Evolutionary conservation across 2,797 vertebrate species (phyloP).

Genomic region (Micrastur ruficollis): DNA sequence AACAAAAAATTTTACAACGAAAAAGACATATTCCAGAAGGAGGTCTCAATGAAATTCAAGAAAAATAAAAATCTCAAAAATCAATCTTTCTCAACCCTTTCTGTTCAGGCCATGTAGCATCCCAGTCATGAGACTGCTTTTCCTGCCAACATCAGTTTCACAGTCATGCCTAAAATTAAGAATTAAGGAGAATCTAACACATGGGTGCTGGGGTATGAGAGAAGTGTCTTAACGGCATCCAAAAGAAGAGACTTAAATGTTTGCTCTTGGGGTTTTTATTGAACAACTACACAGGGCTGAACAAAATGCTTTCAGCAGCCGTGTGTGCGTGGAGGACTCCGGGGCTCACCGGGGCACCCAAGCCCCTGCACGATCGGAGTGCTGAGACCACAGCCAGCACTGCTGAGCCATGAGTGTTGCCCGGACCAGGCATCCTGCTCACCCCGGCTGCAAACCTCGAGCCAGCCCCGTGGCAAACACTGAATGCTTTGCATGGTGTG

Average conservation of each 20-base stretch:
- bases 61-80: background rate
- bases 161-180: background rate
- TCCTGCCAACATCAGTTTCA: background rate
- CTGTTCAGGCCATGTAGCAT: background rate
- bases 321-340: rapidly evolving
- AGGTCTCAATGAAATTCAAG: background rate
- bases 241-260: background rate
- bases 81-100: background rate
- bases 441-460: rapidly evolving
- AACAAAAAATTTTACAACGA: background rate
- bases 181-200: background rate
- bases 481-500: rapidly evolving
- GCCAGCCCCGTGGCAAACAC: background rate
- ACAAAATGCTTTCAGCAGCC: no score
- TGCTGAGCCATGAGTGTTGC: rapidly evolving
- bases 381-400: background rate
- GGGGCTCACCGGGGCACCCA: no score
- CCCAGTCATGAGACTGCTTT: background rate
- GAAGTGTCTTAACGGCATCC: rapidly evolving
- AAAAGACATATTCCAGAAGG: background rate
- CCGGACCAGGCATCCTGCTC: background rate
- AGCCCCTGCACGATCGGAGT: rapidly evolving
- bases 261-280: background rate
- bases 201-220: no score
- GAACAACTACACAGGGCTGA: background rate